Evolutionary conservation across 2,113 vertebrate species (phyloP).

Genomic region (Trematocara unimaculatum): DNA sequence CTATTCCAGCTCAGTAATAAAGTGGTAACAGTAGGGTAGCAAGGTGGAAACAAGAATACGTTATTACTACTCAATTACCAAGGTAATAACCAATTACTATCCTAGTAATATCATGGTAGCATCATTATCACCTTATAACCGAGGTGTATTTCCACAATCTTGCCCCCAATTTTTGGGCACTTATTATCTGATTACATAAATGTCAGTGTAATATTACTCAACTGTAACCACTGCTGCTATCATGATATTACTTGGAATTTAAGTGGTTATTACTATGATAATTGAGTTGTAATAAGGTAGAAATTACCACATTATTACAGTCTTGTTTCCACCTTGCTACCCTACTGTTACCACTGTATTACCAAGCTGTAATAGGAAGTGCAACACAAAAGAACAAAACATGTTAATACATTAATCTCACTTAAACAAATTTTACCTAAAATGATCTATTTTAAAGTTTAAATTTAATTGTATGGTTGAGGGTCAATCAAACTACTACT

Average conservation of each 20-base stretch:
- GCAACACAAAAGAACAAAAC: neutral
- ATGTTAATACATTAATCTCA: neutral
- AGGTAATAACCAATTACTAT: neutral
- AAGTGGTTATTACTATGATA: neutral
- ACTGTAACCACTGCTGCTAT: neutral
- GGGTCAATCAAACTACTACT: neutral
- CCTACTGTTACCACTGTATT: neutral
- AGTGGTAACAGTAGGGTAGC: neutral
- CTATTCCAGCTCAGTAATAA: neutral
- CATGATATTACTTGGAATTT: neutral
- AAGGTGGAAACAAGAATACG: neutral
- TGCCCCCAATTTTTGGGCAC: neutral
- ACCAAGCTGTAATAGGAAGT: neutral
- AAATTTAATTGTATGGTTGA: neutral
- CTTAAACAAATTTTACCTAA: neutral
- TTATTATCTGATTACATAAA: neutral
- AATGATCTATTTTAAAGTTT: neutral
- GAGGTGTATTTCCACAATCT: neutral
- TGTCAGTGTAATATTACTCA: neutral
- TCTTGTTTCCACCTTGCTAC: neutral
- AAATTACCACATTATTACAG: neutral
- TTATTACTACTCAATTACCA: neutral
- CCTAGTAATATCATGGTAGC: neutral
- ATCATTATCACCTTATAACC: neutral
- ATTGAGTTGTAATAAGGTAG: neutral